These are phyloP conservation scores for Lycocerus yunnanus DNA, from an alignment of 2,888 invertebrate genomes.

Conservation along the genomic window DNA sequence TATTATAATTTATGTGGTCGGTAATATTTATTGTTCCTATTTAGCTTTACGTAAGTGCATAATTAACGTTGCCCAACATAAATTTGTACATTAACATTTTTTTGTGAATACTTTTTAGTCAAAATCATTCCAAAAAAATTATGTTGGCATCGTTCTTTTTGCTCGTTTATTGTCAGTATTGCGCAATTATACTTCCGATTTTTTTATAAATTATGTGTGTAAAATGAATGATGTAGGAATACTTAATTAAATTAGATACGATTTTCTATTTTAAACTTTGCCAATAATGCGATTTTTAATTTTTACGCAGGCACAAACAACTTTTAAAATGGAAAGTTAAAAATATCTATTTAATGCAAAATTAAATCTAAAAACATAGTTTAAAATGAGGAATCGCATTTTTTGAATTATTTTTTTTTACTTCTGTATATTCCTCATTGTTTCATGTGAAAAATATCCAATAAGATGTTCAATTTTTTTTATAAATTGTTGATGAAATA, in stretches of 20 bases:
- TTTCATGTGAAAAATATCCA: not conserved
- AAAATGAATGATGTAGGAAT: not conserved
- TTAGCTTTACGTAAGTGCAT: not conserved
- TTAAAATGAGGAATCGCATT: slow-evolving; percentile 1
- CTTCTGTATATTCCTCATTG: not conserved
- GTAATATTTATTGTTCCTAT: not conserved
- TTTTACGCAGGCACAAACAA: not conserved
- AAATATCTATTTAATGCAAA: not conserved
- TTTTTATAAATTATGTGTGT: not conserved
- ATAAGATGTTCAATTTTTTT: not conserved
- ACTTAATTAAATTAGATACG: not conserved
- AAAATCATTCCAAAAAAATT: not conserved
- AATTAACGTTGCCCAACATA: not conserved
- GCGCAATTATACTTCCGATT: not conserved
- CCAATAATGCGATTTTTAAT: not conserved
- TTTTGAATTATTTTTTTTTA: not conserved
- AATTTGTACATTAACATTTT: not conserved
- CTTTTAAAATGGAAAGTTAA: not conserved
- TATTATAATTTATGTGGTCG: not conserved
- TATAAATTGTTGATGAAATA: slow-evolving; percentile 3
- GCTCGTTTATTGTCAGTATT: not conserved
- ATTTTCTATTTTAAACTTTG: not conserved
- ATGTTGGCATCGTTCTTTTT: not conserved
- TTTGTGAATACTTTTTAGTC: not conserved
- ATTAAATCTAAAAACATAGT: not conserved